phyloP scores from a whole-genome alignment of 2,113 vertebrate genomes.

The Tachysurus fulvidraco region DNA sequence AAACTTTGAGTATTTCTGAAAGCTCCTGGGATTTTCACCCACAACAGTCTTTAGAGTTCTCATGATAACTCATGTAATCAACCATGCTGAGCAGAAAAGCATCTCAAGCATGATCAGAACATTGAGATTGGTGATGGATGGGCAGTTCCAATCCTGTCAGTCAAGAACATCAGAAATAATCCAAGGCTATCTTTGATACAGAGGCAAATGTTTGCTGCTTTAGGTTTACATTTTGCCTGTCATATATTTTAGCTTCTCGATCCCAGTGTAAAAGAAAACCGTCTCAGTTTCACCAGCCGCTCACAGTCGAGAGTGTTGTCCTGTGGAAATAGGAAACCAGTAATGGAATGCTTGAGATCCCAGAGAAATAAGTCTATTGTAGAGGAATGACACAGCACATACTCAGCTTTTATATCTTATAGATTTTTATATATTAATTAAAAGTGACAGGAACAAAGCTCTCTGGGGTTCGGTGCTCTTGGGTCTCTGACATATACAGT shows the following conservation, averaged over 20 bases:
- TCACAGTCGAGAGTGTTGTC: not conserved
- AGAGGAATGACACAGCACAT: slow-evolving; percentile 4
- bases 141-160: no score
- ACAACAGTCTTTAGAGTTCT: no score
- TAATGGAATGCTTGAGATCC: not conserved
- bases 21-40: no score
- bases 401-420: not conserved
- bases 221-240: not conserved
- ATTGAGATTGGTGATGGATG: no score
- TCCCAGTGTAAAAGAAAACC: not conserved
- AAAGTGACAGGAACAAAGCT: not conserved
- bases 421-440: not conserved
- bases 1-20: no score
- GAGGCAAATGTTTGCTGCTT: not conserved
- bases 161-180: not conserved
- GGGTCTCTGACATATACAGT: not conserved
- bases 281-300: not conserved
- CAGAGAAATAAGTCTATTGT: not conserved
- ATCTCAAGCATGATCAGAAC: no score
- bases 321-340: not conserved
- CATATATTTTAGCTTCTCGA: not conserved
- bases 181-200: not conserved
- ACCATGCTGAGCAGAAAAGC: no score
- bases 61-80: no score
- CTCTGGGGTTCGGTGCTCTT: not conserved